A percentile compares a stretch with the other conserved stretches of the same genome.
These are phyloP conservation scores for Magallana angulata DNA, from an alignment of 1,140 invertebrate species.

Conservation along the genomic window DNA sequence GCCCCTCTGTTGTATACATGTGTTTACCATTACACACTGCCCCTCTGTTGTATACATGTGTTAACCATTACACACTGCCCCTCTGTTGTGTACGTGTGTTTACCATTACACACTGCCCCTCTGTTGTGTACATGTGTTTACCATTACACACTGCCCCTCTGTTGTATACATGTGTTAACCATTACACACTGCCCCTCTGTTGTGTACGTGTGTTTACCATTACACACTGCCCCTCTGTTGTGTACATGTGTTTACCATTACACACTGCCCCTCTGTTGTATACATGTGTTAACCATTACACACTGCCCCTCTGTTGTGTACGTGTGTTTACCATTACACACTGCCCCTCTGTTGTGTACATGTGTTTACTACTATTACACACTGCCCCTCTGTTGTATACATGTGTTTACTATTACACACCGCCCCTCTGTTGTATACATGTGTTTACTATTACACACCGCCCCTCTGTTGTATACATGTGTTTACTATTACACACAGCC, in stretches of 20 bases:
- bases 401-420: no score
- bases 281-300: no score
- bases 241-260: neutral
- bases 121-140: neutral
- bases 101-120: no score
- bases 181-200: no score
- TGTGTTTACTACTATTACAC: neutral
- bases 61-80: no score
- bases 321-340: no score
- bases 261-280: neutral
- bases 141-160: neutral
- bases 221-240: no score
- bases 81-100: no score
- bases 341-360: neutral
- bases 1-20: neutral
- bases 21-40: neutral
- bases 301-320: no score
- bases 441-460: no score
- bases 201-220: no score
- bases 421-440: no score
- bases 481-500: neutral
- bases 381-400: neutral
- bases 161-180: neutral
- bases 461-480: neutral
- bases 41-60: neutral